Conservation (phyloP, 1,140 invertebrate genomes). For the Ditylenchus dipsaci region DNA sequence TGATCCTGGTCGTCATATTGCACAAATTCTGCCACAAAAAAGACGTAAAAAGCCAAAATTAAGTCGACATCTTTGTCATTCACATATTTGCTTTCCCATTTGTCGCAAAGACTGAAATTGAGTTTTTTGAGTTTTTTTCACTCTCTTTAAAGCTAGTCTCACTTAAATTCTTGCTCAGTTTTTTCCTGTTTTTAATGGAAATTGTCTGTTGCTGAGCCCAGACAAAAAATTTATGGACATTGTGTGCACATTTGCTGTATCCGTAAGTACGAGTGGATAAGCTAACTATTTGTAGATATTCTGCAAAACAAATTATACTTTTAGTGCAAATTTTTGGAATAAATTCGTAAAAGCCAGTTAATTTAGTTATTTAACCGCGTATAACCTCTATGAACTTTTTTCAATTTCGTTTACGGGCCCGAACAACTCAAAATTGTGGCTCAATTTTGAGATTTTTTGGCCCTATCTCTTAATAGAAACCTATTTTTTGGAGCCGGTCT, state of each 20-base stretch:
- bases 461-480: no score
- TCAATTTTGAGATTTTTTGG: no score
- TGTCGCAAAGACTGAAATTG: neutral
- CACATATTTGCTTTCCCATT: neutral
- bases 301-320: no score
- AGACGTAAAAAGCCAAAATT: neutral
- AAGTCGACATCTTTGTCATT: neutral
- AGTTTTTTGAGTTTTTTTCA: no score
- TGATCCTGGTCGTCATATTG: neutral
- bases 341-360: no score
- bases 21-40: neutral
- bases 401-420: no score
- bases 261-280: neutral
- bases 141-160: no score
- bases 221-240: neutral
- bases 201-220: neutral
- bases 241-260: neutral
- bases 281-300: constrained; percentile 1
- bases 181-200: neutral
- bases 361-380: no score
- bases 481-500: no score
- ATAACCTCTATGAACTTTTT: no score
- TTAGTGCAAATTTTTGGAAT: no score
- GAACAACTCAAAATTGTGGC: no score
- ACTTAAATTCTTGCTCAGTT: neutral